Percentiles rank a stretch among this genome's conserved stretches.
phyloP scores from a whole-genome alignment of 1,140 invertebrate species.

The Drosophila aff. region DNA sequence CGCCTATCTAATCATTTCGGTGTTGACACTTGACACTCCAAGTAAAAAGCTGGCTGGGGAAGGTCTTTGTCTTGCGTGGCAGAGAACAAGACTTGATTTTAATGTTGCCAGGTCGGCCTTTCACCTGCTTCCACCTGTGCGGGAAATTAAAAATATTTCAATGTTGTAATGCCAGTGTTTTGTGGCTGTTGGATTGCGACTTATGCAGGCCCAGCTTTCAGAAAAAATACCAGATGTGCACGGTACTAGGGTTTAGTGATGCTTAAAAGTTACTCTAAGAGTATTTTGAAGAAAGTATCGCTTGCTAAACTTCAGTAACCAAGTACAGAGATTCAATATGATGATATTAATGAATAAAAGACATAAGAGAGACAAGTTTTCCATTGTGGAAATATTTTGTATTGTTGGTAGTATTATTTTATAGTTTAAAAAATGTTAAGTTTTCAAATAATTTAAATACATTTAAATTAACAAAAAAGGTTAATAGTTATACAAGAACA shows the following conservation, averaged over 20 bases:
- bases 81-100: slow-evolving; percentile 47
- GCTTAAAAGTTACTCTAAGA: neutral
- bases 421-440: no score
- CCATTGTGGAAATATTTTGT: no score
- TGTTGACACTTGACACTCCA: slow-evolving; percentile 81
- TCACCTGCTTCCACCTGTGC: neutral
- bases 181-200: neutral
- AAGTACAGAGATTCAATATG: no score
- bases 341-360: no score
- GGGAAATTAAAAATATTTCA: slow-evolving; percentile 8
- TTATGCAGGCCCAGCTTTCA: neutral
- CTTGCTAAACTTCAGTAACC: no score
- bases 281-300: neutral
- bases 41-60: slow-evolving; percentile 38
- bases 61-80: slow-evolving; percentile 46
- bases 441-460: no score
- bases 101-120: slow-evolving; percentile 21
- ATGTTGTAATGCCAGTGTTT: slow-evolving; percentile 17
- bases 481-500: no score
- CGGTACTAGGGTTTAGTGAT: neutral
- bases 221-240: neutral
- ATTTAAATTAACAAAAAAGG: no score
- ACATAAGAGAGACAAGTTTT: no score
- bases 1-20: slow-evolving; percentile 82
- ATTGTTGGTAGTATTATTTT: no score